These are phyloP conservation scores for Heliornis fulica DNA, from an alignment of 2,113 vertebrate genomes.

Conservation along the genomic window DNA sequence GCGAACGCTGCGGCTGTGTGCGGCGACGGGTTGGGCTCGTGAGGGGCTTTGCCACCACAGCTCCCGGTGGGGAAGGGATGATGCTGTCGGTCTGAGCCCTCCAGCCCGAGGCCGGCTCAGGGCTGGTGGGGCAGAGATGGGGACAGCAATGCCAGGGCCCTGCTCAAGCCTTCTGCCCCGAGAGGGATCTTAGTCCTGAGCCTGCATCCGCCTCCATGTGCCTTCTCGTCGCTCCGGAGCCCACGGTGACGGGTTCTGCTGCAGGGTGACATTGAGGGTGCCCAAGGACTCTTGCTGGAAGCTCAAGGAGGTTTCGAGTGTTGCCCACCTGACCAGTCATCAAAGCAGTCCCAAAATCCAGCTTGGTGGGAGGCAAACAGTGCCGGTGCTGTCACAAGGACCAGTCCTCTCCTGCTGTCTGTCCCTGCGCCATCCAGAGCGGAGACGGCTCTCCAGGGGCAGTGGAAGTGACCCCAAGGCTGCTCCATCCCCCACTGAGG, in stretches of 20 bases:
- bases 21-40: accelerated
- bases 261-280: not conserved
- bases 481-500: accelerated
- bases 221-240: not conserved
- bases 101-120: not conserved
- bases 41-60: accelerated
- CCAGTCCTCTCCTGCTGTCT: not conserved
- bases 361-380: accelerated
- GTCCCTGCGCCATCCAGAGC: too few relatives aligned
- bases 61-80: accelerated
- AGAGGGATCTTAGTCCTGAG: not conserved
- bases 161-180: not conserved
- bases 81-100: accelerated
- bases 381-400: accelerated
- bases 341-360: not conserved
- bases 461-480: not conserved
- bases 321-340: accelerated
- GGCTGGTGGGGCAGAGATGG: not conserved
- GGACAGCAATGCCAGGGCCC: not conserved
- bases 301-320: accelerated
- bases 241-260: not conserved
- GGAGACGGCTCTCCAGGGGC: accelerated
- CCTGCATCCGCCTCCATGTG: accelerated
- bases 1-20: accelerated
- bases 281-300: not conserved